Evolutionary conservation across 1,140 invertebrate genomes (phyloP).

Genomic region (Brachionus rubens): DNA sequence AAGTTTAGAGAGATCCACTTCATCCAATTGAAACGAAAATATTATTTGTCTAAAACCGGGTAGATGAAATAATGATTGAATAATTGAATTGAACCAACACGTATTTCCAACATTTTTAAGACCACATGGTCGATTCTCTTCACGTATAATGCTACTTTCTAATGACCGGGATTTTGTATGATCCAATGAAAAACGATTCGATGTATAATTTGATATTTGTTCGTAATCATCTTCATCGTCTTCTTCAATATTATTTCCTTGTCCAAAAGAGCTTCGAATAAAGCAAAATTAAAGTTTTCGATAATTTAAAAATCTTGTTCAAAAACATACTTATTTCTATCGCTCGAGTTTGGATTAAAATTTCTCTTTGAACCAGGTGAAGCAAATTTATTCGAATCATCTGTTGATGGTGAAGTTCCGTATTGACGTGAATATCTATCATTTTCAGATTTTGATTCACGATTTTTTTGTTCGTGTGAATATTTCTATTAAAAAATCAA

Average conservation of each 20-base stretch:
- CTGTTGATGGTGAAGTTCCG: not conserved
- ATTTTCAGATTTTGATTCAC: not conserved
- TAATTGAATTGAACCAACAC: conserved; percentile 65
- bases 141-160: conserved; percentile 48
- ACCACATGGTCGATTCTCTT: conserved; percentile 61
- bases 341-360: not conserved
- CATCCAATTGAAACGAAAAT: conserved; percentile 55
- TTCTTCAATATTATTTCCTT: conserved; percentile 6
- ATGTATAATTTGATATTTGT: not conserved
- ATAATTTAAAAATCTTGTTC: not conserved
- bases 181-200: not conserved
- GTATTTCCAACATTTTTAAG: conserved; percentile 65
- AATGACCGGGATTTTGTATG: not conserved
- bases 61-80: conserved; percentile 54
- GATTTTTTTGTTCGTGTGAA: conserved; percentile 27
- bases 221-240: conserved; percentile 42
- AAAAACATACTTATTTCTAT: not conserved
- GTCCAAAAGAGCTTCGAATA: not conserved
- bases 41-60: conserved; percentile 61
- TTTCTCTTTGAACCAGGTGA: not conserved
- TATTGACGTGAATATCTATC: not conserved
- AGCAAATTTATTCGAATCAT: not conserved
- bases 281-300: not conserved
- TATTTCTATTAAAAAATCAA: conserved; percentile 1
- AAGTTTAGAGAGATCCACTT: not conserved